Base-by-base conservation (phyloP, 2,888 invertebrate genomes). In the Andrena flavipes region DNA sequence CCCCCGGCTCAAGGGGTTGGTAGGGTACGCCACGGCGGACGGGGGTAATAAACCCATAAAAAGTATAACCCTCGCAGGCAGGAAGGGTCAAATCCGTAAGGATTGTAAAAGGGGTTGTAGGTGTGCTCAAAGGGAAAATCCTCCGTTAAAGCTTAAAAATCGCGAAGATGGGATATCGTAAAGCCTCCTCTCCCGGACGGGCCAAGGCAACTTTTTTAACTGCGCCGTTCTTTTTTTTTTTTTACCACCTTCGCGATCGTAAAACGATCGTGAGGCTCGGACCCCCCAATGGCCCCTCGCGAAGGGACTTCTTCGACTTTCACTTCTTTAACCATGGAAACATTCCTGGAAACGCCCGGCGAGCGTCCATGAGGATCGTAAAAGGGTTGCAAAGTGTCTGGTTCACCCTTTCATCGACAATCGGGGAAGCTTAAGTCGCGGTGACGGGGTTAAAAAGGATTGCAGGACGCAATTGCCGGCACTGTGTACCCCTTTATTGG, bases 401-500 rank as follows among this genome's bases (percentile, higher is more conserved):
- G 26, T 90, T 91, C 84, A 91, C 91, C 91, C 92, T 87, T 92
- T 90, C 87, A 77, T 72, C 80, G 70, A 88, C 75, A 89, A 88
- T 84, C 85, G 76, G 63, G 35, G 78, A 3, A 88, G 79, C 85
- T 89, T 84, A 83, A 75, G 86, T 82, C 84, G 82, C 82, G 84
- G 91, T 90, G 91, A 90, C 87, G 76, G 89, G 86, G 88, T 86
- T 91, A 86, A 88, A 93, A 92, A 93, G 91, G 92, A 91, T 92
- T 91, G 91, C 82, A 85, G 86, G 86, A 84, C 84, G 81, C 87
- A 88, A 90, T 84, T 75, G 80, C 73, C 72, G 76, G 68, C 77
- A 73, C 79, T 84, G 80, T 84, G 88, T 91, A 92, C 89, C 92
- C 91, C 90, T 93, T 93, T 93, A 93, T 92, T 92, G 92, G 92